phyloP scores from a whole-genome alignment of 2,113 vertebrate genomes.

The Aspidoscelis tigris region DNA sequence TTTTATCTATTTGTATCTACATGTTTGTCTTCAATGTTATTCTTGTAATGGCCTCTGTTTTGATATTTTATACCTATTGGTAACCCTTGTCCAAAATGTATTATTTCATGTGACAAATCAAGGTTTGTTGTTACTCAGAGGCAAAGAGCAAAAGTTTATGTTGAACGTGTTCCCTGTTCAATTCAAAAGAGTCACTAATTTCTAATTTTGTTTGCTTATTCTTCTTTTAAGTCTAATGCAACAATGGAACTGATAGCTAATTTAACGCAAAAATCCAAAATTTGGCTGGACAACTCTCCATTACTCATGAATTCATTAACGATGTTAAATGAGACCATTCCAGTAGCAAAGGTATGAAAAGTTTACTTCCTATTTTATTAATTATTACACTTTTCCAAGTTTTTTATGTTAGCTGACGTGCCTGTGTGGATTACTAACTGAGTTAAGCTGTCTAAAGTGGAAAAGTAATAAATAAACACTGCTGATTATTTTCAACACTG shows the following conservation, averaged over 20 bases:
- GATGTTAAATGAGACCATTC: conserved; percentile 83
- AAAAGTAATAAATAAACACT: neutral
- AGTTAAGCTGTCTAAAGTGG: neutral
- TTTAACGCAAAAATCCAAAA: conserved; percentile 81
- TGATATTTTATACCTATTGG: neutral
- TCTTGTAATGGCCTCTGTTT: neutral
- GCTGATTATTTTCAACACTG: neutral
- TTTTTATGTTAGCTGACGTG: neutral
- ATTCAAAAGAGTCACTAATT: neutral
- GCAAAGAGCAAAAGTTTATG: neutral
- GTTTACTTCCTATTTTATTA: neutral
- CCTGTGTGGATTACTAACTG: neutral
- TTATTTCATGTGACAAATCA: neutral
- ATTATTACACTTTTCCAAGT: neutral
- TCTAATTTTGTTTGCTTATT: neutral
- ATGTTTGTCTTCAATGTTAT: neutral
- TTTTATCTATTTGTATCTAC: neutral
- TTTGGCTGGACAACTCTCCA: conserved; percentile 86
- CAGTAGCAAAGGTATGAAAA: conserved; percentile 85
- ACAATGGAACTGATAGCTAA: conserved; percentile 88
- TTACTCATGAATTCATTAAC: conserved; percentile 81
- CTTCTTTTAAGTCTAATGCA: conserved; percentile 82
- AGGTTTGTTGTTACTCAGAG: neutral
- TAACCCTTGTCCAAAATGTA: neutral
- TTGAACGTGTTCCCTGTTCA: neutral